These are phyloP conservation scores for Lepidurus packardi DNA, from an alignment of 1,140 invertebrate genomes.

Conservation along the genomic window DNA sequence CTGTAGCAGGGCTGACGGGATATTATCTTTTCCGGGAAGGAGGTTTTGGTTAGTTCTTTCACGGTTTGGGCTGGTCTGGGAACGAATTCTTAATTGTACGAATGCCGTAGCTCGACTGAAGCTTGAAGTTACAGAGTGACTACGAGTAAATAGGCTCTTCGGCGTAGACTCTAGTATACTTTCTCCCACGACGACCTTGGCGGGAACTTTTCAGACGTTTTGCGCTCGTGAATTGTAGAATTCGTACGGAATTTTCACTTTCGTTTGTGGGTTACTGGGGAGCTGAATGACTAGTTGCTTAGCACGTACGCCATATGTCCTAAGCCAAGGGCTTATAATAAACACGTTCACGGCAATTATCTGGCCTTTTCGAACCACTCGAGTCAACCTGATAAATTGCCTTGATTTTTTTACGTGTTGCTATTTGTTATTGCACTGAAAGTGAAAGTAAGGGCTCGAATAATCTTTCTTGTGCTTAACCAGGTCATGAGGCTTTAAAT, in stretches of 20 bases:
- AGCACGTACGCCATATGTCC: background rate
- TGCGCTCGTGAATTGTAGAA: background rate
- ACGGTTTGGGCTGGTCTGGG: background rate
- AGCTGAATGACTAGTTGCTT: background rate
- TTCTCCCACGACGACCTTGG: background rate
- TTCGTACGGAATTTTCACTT: conserved; percentile 10
- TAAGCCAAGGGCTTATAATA: background rate
- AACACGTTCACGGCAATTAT: background rate
- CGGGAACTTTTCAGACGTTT: background rate
- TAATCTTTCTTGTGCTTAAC: background rate
- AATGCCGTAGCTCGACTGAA: conserved; percentile 21
- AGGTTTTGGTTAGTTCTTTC: background rate
- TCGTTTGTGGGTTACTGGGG: background rate
- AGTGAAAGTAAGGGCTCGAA: background rate
- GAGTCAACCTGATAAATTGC: background rate
- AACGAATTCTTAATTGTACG: background rate
- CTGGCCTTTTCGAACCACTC: background rate
- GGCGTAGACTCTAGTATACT: background rate
- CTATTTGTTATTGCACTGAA: background rate
- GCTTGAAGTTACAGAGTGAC: background rate
- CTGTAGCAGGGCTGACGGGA: background rate
- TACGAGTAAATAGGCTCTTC: conserved; percentile 14
- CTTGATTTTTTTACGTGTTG: background rate
- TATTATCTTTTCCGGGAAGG: background rate
- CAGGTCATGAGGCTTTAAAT: background rate